Conservation (phyloP, 92 coral and sea anemone genomes). For the Phymanthus crucifer region DNA sequence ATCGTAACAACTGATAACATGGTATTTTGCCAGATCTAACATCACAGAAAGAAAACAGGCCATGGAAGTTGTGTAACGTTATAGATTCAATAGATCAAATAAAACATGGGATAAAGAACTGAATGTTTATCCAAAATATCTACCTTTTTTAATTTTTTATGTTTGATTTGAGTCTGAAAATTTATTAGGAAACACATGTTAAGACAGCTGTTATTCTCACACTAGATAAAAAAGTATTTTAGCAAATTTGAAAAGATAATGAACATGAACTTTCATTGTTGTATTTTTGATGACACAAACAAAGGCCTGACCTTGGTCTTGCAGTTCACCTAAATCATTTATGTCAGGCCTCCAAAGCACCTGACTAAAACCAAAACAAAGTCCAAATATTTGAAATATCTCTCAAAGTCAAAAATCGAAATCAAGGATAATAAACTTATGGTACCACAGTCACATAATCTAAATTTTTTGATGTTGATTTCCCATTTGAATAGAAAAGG, state of each 20-base stretch:
- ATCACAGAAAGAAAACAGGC: too few species aligned
- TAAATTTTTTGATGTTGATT: background rate
- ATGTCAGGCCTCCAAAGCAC: slow-evolving; percentile 18
- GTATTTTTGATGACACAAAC: background rate
- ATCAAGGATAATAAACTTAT: background rate
- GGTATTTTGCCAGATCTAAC: too few species aligned
- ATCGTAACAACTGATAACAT: too few species aligned
- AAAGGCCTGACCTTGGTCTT: slow-evolving; percentile 27
- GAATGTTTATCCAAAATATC: too few species aligned
- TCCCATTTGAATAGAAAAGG: too few species aligned
- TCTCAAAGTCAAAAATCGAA: background rate
- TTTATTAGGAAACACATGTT: too few species aligned
- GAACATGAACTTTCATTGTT: background rate
- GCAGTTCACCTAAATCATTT: slow-evolving; percentile 6
- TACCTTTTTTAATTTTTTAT: too few species aligned
- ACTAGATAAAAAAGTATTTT: background rate
- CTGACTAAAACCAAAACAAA: slow-evolving; percentile 13
- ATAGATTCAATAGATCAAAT: too few species aligned
- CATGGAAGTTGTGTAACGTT: background rate
- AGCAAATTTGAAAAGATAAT: background rate
- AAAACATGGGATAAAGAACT: too few species aligned
- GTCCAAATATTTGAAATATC: slow-evolving; percentile 8
- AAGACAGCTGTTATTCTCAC: too few species aligned
- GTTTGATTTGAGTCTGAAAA: too few species aligned
- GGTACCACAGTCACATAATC: background rate